phyloP scores from a whole-genome alignment of 1,140 invertebrate species.

The Habropoda laboriosa region DNA sequence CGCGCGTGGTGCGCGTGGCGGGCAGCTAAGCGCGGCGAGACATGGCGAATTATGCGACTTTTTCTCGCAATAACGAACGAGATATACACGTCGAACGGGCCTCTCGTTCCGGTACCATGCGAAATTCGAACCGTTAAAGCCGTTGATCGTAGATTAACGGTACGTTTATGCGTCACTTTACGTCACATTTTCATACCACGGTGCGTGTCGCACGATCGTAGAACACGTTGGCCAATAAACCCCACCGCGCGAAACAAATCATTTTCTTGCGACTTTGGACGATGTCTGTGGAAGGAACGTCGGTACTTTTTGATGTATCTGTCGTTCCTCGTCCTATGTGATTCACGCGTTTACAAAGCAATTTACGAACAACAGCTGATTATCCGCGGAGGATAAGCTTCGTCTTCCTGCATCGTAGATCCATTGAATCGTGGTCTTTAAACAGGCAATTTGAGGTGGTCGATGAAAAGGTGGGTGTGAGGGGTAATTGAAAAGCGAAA shows the following conservation, averaged over 20 bases:
- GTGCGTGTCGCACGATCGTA: background rate
- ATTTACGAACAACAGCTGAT: background rate
- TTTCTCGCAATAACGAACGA: slow-evolving; percentile 36
- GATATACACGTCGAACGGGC: too few relatives aligned
- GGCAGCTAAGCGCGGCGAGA: slow-evolving; percentile 55
- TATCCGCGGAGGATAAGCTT: too few relatives aligned
- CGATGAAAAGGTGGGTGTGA: too few relatives aligned
- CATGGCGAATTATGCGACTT: slow-evolving; percentile 63
- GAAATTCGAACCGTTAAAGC: background rate
- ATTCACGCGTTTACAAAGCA: background rate
- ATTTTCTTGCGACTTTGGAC: background rate
- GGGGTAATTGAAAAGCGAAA: too few relatives aligned
- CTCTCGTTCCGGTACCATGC: background rate
- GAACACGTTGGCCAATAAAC: too few relatives aligned
- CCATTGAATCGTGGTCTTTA: too few relatives aligned
- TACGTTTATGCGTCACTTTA: background rate
- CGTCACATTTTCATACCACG: background rate
- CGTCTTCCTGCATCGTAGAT: too few relatives aligned
- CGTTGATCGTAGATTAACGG: background rate
- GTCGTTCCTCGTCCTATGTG: too few relatives aligned
- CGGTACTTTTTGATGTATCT: background rate
- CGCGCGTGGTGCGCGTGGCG: slow-evolving; percentile 1
- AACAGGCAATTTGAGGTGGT: too few relatives aligned
- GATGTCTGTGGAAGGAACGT: background rate
- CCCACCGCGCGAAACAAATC: too few relatives aligned